Base-by-base conservation (phyloP, 2,888 invertebrate species). In the Tridacna crocea region DNA sequence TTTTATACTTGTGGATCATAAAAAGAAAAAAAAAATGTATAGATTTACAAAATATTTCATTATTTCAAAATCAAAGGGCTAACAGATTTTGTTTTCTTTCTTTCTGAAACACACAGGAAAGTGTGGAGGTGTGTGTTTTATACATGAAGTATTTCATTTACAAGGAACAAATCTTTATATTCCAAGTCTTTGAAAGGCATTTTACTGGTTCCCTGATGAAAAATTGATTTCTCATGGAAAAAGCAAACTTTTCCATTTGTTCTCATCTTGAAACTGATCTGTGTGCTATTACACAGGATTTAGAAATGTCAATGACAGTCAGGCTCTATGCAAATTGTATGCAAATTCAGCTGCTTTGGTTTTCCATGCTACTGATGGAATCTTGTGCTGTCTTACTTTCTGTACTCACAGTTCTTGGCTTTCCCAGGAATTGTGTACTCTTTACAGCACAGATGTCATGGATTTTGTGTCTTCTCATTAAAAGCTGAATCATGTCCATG, bases 291-390 rank as follows among this genome's bases (percentile, higher is more conserved):
- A 82, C 66, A 66, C 48, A 27, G 72, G 82, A 82, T 82, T 82
- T 82, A 51, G 60, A 61, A 75, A 75, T 66, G 72, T 75, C 75
- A 72, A 72, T 75, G 78, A 82, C 82, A 58, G 72, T 68, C 70
- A 78, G 72, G 72, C 72, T 48, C 51, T 82, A 82, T 82, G 82
- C 75, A 82, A 82, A 82, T 82, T 72, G 72, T 70, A 82, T 82
- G 82, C 60, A 82, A 82, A 82, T 82, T 82, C 72, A 66, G 72
- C 75, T 78, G 77, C 78, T 82, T 82, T 78, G 78, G 36, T 78
- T 82, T 81, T 82, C 82, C 72, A 55, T 60, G 51, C 36, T 79
- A 74, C 77, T 60, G 82, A 82, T 77, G 76, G 61, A 76, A 77
- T 82, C 75, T 72, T 22, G 13, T 70, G 17, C 55, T 55, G 10